Percentiles rank a stretch among this genome's conserved stretches.
Evolutionary conservation across 2,888 invertebrate genomes (phyloP).

Genomic region (Ceraclea dissimilis): DNA sequence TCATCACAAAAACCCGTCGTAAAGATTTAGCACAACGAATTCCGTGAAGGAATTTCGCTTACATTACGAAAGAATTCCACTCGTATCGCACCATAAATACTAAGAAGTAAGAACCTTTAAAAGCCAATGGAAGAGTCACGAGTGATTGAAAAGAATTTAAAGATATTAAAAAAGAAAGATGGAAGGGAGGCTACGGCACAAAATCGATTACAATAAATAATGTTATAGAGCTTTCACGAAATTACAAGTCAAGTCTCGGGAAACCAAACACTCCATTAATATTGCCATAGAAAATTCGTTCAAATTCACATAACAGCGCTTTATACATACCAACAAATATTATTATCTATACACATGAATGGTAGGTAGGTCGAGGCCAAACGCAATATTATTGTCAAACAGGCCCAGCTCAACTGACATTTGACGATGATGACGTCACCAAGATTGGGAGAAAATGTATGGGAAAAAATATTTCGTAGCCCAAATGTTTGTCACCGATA

Average conservation of each 20-base stretch:
- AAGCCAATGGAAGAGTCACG: conserved; percentile 8
- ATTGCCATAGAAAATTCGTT: not conserved
- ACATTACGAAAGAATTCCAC: not conserved
- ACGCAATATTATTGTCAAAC: too few species aligned
- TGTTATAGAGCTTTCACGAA: conserved; percentile 24
- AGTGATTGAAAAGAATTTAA: conserved; percentile 25
- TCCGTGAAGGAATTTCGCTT: not conserved
- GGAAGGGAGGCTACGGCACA: conserved; percentile 17
- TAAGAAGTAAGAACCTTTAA: not conserved
- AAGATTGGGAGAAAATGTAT: too few species aligned
- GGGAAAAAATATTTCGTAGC: too few species aligned
- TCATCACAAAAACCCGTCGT: not conserved
- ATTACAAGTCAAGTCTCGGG: conserved; percentile 22
- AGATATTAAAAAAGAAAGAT: conserved; percentile 16
- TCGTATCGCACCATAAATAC: not conserved
- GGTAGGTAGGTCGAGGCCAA: too few species aligned
- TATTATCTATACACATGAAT: too few species aligned
- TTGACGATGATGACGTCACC: too few species aligned
- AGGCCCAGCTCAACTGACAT: too few species aligned
- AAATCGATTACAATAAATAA: conserved; percentile 26
- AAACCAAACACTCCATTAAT: not conserved
- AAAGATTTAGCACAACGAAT: not conserved
- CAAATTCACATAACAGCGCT: too few species aligned
- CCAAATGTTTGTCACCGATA: too few species aligned
- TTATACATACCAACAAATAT: too few species aligned